Evolutionary conservation across 2,888 invertebrate species (phyloP).

Genomic region (Acleris emargana): DNA sequence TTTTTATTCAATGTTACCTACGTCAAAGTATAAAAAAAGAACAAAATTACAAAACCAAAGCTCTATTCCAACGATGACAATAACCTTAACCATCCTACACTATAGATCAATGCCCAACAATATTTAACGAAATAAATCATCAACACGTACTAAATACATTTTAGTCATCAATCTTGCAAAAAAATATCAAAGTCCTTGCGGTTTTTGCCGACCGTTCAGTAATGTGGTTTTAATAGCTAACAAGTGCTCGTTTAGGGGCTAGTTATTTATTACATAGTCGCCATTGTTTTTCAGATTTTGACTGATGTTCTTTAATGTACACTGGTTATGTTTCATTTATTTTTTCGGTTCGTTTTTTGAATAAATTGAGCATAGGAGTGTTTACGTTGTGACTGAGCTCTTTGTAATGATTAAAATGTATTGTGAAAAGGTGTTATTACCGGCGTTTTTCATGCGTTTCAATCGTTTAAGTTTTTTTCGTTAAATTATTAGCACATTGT

Average conservation of each 20-base stretch:
- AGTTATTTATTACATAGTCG: conserved; percentile 68
- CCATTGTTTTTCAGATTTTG: conserved; percentile 70
- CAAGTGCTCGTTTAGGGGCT: conserved; percentile 55
- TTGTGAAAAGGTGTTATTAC: no score
- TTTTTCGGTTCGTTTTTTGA: conserved; percentile 38
- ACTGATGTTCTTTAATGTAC: conserved; percentile 66
- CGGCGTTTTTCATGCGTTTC: no score
- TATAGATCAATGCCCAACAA: background rate
- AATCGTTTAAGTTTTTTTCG: no score
- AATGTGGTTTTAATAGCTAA: conserved; percentile 50
- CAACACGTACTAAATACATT: conserved; percentile 8
- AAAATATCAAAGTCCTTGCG: conserved; percentile 17
- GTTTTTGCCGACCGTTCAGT: conserved; percentile 34
- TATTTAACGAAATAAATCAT: conserved; percentile 21
- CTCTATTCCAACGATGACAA: background rate
- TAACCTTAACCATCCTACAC: conserved; percentile 3
- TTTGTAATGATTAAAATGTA: background rate
- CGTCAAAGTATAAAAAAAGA: background rate
- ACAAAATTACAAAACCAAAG: background rate
- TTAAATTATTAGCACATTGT: no score
- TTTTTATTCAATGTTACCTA: no score
- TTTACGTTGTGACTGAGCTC: conserved; percentile 16
- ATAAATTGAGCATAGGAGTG: conserved; percentile 21
- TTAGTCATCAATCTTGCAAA: conserved; percentile 25
- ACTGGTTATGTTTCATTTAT: conserved; percentile 63